Evolutionary conservation across 2,888 invertebrate species (phyloP).

Genomic region (Drosophila histrio): DNA sequence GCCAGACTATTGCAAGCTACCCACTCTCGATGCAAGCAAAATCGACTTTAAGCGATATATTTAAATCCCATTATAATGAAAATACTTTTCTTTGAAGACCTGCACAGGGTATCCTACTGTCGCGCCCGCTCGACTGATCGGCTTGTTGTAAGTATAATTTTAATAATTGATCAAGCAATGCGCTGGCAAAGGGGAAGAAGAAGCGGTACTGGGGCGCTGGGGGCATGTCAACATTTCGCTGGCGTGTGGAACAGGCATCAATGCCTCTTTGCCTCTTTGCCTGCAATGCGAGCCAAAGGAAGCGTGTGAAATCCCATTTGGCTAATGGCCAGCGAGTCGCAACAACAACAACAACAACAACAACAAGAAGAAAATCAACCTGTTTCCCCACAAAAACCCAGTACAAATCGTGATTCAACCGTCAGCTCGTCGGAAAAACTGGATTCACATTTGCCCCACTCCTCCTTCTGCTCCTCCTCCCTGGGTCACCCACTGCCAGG

Average conservation of each 20-base stretch:
- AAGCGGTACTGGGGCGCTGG: background rate
- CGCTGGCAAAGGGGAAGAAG: background rate
- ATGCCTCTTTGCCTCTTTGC: background rate
- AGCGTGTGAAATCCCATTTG: constrained; percentile 79
- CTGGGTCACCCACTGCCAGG: background rate
- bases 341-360: background rate
- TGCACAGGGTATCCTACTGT: too few species aligned
- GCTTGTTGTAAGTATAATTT: too few species aligned
- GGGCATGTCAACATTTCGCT: constrained; percentile 15
- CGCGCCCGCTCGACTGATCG: too few species aligned
- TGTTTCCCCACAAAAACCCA: constrained; percentile 49
- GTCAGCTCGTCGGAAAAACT: constrained; percentile 54
- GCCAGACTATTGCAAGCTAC: too few species aligned
- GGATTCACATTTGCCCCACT: constrained; percentile 42
- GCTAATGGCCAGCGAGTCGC: constrained; percentile 72
- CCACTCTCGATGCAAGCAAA: too few species aligned
- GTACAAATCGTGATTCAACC: constrained; percentile 42
- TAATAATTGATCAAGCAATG: constrained; percentile 68
- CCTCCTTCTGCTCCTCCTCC: constrained; percentile 16
- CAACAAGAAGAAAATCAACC: constrained; percentile 74
- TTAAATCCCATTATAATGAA: too few species aligned
- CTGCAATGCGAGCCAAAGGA: constrained; percentile 51
- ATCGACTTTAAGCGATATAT: too few species aligned
- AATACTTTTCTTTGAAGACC: too few species aligned
- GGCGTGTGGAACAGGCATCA: constrained; percentile 23